phyloP scores from a whole-genome alignment of 2,113 vertebrate species.

The Heptranchias perlo region DNA sequence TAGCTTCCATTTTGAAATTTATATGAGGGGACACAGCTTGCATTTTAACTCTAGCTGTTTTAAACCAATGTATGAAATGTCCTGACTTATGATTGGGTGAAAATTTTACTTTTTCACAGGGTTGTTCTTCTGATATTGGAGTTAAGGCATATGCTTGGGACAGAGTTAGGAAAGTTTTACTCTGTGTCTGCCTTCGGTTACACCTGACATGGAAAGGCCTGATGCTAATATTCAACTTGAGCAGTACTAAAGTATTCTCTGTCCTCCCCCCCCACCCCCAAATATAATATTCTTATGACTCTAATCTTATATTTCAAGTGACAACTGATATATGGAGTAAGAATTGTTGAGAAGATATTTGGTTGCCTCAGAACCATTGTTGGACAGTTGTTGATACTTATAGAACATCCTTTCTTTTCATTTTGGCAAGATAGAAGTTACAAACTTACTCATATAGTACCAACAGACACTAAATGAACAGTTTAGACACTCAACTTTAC shows the following conservation, averaged over 20 bases:
- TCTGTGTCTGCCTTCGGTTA: background rate
- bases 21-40: no score
- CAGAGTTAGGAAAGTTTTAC: no score
- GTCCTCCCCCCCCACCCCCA: background rate
- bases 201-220: background rate
- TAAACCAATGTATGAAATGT: no score
- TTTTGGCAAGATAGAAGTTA: background rate
- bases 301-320: background rate
- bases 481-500: background rate
- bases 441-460: background rate
- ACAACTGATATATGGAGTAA: background rate
- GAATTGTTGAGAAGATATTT: background rate
- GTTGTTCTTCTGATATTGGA: no score
- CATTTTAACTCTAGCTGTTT: no score
- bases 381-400: background rate
- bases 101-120: no score
- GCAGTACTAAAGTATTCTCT: background rate
- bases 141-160: no score
- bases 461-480: background rate
- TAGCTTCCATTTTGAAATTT: no score
- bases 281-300: background rate
- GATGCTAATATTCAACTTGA: background rate
- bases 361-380: background rate
- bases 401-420: background rate
- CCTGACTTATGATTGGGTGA: no score